phyloP scores from a whole-genome alignment of 2,113 vertebrate genomes.

The Clarias batrachus region DNA sequence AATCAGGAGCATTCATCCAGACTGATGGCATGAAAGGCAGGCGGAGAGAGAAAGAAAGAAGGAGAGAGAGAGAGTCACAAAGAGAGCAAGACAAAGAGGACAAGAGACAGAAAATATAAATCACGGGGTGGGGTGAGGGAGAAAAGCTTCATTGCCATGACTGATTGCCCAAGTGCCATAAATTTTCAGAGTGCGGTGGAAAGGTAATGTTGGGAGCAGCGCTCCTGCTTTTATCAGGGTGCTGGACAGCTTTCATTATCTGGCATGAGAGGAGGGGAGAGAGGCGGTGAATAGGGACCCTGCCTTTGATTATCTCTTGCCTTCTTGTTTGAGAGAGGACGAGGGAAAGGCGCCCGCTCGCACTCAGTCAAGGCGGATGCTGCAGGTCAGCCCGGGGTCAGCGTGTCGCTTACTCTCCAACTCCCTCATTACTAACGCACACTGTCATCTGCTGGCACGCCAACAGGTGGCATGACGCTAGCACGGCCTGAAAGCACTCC shows the following conservation, averaged over 20 bases:
- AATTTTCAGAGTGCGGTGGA: constrained; percentile 45
- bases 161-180: constrained; percentile 49
- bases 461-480: constrained; percentile 58
- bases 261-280: constrained; percentile 42
- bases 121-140: constrained; percentile 37
- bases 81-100: constrained; percentile 25
- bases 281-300: constrained; percentile 41
- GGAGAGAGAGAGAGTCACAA: neutral
- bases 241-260: constrained; percentile 63
- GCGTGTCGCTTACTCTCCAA: constrained; percentile 56
- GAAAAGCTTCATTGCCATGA: constrained; percentile 46
- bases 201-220: constrained; percentile 51
- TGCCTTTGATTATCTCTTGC: constrained; percentile 65
- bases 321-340: constrained; percentile 53
- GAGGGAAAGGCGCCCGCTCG: constrained; percentile 51
- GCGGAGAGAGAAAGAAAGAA: neutral
- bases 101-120: neutral
- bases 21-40: constrained; percentile 44
- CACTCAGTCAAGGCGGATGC: constrained; percentile 60
- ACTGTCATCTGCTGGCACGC: constrained; percentile 45
- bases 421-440: constrained; percentile 30
- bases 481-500: constrained; percentile 38
- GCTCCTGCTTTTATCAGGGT: constrained; percentile 59
- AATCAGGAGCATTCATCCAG: constrained; percentile 40
- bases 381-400: constrained; percentile 63